Conservation (phyloP, 2,797 vertebrate genomes). For the Onychomys torridus region DNA sequence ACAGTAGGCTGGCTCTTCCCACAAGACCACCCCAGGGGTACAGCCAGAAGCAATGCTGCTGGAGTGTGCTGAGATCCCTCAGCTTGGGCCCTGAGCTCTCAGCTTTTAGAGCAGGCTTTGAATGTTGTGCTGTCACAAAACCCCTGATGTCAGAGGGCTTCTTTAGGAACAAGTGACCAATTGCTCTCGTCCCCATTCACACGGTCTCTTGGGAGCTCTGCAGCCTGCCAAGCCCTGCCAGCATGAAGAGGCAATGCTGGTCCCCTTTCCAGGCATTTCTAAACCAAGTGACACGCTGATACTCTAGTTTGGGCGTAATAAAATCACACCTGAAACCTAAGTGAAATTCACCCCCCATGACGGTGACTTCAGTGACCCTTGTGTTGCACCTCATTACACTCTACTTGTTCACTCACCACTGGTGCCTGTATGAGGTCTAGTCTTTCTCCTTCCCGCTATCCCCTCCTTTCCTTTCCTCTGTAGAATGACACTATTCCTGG, state of each 20-base stretch:
- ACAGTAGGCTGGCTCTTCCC: neutral
- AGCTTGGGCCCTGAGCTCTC: neutral
- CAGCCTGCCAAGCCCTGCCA: neutral
- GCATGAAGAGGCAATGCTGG: neutral
- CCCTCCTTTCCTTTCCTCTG: neutral
- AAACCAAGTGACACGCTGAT: neutral
- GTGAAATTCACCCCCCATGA: neutral
- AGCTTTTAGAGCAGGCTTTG: neutral
- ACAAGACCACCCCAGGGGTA: neutral
- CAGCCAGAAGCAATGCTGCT: neutral
- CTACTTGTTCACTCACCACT: neutral
- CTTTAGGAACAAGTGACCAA: neutral
- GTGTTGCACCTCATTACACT: neutral
- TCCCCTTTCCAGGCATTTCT: neutral
- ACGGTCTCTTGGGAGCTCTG: neutral
- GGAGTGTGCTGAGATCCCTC: too few relatives aligned
- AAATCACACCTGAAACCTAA: neutral
- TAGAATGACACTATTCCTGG: too few relatives aligned
- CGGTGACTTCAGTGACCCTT: neutral
- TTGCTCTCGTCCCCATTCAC: neutral
- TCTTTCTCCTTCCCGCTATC: neutral
- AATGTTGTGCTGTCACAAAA: too few relatives aligned
- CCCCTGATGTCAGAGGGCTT: neutral
- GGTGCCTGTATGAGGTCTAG: neutral
- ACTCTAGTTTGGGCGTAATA: neutral